Conservation (phyloP, 2,888 invertebrate species). For the Drosophila borealis region DNA sequence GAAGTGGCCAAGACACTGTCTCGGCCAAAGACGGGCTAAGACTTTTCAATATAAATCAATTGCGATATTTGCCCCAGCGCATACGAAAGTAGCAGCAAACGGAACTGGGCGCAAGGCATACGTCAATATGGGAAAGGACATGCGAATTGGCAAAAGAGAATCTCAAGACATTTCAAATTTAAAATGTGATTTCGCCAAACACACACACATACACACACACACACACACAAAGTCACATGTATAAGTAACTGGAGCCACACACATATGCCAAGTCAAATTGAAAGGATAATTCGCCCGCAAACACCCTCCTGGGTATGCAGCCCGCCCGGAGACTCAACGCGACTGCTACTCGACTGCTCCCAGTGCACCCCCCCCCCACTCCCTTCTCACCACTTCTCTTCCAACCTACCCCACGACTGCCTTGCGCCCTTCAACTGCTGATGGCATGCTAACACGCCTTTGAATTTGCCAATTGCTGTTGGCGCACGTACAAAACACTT, state of each 20-base stretch:
- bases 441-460: constrained; percentile 83
- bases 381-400: constrained; percentile 1
- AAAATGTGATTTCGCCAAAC: constrained; percentile 74
- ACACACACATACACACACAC: constrained; percentile 22
- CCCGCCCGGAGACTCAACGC: constrained; percentile 41
- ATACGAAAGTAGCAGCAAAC: constrained; percentile 61
- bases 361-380: neutral
- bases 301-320: constrained; percentile 81
- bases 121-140: constrained; percentile 70
- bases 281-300: constrained; percentile 85
- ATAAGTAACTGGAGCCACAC: constrained; percentile 43
- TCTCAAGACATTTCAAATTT: constrained; percentile 82
- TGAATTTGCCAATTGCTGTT: constrained; percentile 83
- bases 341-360: constrained; percentile 31
- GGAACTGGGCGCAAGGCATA: constrained; percentile 70
- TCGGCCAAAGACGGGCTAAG: constrained; percentile 55
- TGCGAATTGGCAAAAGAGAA: constrained; percentile 73
- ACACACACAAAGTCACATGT: constrained; percentile 10
- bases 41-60: constrained; percentile 82
- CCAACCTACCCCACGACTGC: neutral
- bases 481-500: constrained; percentile 83
- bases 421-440: constrained; percentile 50
- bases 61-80: constrained; percentile 72
- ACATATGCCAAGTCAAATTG: constrained; percentile 85
- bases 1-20: constrained; percentile 66